Base-by-base conservation (phyloP, 2,113 vertebrate species). In the Bubo blakistoni region DNA sequence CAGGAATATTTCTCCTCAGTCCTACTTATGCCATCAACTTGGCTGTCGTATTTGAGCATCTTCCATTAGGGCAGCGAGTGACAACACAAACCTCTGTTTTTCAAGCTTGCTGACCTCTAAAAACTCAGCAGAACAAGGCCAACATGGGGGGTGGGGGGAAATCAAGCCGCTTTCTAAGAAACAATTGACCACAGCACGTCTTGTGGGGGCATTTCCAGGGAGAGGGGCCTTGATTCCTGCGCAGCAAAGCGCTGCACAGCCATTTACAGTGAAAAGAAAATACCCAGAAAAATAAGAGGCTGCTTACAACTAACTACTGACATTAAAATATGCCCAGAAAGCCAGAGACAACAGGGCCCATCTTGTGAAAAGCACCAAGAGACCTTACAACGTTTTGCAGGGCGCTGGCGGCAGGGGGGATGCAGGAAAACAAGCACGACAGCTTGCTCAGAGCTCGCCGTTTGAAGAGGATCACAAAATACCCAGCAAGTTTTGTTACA, bases 111-210 rank as follows among this genome's bases (percentile, higher is more conserved):
- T 63, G 79, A n/a, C n/a, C 24, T 77, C 87, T 66, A 29, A 27
- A 58, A 81, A 11, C 52, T 44, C 81, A 38, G 26, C 42, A 74
- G 51, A 86, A 55, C 36, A 25, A 77, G 59, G 79, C 9, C 58
- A 80, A 2, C 1, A 1, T 0, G 3, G 30, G 16, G 10, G 5
- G 5, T 1, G 6, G 2, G 7, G 7, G 38, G 19, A 12, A 19
- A 51, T 4, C 24, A 57, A 71, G 19, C 13, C 19, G 47, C n/a
- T 80, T 88, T 36, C 82, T 70, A 29, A 73, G 83, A 49, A 90
- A 74, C 16, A 52, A 55, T 11, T 20, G 66, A 67, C 20, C 84
- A 44, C 65, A 79, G 34, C n/a, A 36, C 3, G 2, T 34, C 67
- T 47, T 1, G 26, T 3, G 57, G 0, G 0, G 26, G 44, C 24